A percentile compares a stretch with the other conserved stretches of the same genome.
Evolutionary conservation across 1,140 invertebrate genomes (phyloP).

Genomic region (Sarcophaga peregrina): DNA sequence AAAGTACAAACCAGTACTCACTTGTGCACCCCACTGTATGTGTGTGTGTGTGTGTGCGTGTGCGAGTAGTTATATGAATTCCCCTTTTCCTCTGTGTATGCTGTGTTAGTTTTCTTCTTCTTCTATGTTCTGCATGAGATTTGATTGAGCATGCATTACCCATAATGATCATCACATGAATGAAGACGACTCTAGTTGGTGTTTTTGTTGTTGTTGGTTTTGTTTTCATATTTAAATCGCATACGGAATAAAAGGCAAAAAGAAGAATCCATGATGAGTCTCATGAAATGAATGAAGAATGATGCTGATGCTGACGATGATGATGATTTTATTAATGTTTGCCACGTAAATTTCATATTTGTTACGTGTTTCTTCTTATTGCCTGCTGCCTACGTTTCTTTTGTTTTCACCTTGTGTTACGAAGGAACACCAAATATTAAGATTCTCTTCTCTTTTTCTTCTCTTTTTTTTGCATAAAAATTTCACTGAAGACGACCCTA

Average conservation of each 20-base stretch:
- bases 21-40: no score
- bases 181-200: neutral
- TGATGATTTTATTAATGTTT: slow-evolving; percentile 18
- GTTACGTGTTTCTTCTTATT: slow-evolving; percentile 21
- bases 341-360: slow-evolving; percentile 13
- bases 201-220: neutral
- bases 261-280: neutral
- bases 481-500: no score
- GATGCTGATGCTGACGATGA: neutral
- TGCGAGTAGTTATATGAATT: neutral
- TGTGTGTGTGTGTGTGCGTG: neutral
- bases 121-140: neutral
- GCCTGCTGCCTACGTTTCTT: neutral
- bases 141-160: neutral
- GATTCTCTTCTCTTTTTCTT: no score
- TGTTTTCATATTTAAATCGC: neutral
- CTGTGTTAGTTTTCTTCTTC: neutral
- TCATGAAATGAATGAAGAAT: no score
- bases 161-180: neutral
- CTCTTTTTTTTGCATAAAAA: no score
- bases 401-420: no score
- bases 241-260: neutral
- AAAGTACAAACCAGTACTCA: no score
- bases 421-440: no score
- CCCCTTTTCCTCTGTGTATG: neutral